Evolutionary conservation across 92 coral and sea anemone species (phyloP), one percentile per base, ranked within the genome.

Genomic region (Desmophyllum pertusum): DNA sequence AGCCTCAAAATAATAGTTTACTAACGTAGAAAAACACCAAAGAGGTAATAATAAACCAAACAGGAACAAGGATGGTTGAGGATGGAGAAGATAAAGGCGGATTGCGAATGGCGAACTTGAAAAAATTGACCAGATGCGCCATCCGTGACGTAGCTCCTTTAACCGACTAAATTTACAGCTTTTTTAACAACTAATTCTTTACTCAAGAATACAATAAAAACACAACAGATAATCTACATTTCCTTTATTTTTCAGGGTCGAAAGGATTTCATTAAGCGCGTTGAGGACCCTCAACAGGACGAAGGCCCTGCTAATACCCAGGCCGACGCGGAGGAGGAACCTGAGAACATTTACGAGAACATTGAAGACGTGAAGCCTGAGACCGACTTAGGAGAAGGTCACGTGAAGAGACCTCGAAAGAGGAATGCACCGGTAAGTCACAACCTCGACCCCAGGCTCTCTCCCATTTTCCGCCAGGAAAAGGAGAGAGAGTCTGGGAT

Each of bases 261-360:
- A 62, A 91, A 91, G 62, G 94, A 91, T 73, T 93, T 91, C 53
- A 79, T 89, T 71, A 88, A 85, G 83, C 81, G 80, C 31, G 87
- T 39, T 4, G 90, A 85, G 63, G 73, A 85, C 71, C 51, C 61
- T 19, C 72, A 76, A 15, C 80, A 80, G 33, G 88, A 81, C 27
- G 89, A 72, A 35, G 72, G 48, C 17, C 48, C 79, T 2, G 85
- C 71, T 18, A 45, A 41, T 1, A 72, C 5, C 70, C 39, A 86
- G 76, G 39, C 46, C 10, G 30, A 65, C n/a, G 85, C 64, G 6
- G 61, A 75, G 17, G 89, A 41, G 21, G 78, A 81, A 53, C 51
- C 57, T 11, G 84, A 73, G 21, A 57, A 87, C 3, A 41, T 41
- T 45, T 83, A 85, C 61, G 83, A 83, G 36, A 66, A 23, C 65